Evolutionary conservation across 2,797 vertebrate genomes (phyloP).

Genomic region (Pelochelys cantorii): DNA sequence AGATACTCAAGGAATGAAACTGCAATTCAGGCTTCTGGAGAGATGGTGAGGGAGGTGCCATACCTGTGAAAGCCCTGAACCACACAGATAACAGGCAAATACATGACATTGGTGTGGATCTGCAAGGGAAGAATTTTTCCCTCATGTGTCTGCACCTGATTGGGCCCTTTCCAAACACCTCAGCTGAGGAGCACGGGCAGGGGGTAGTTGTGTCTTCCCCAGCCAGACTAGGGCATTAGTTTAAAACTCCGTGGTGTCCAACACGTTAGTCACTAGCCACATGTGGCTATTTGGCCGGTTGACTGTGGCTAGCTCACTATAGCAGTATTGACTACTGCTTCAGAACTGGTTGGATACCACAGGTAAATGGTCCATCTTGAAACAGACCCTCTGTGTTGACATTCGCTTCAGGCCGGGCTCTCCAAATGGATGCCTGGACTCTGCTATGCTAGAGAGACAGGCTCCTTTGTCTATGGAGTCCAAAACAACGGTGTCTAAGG

Average conservation of each 20-base stretch:
- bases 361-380: background rate
- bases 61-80: background rate
- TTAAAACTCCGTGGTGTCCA: background rate
- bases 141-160: background rate
- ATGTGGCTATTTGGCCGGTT: too few species aligned
- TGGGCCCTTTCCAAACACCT: background rate
- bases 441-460: background rate
- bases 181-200: background rate
- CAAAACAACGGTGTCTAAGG: background rate
- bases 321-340: too few species aligned
- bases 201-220: background rate
- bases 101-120: background rate
- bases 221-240: background rate
- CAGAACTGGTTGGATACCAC: too few species aligned
- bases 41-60: background rate
- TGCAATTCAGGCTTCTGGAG: background rate
- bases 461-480: background rate
- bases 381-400: background rate
- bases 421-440: background rate
- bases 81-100: accelerated
- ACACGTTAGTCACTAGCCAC: too few species aligned
- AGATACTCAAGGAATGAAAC: accelerated
- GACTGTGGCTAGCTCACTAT: too few species aligned
- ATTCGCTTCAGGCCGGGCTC: background rate
- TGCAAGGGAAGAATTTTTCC: background rate